Conservation (phyloP, 2,888 invertebrate genomes). For the Cremastinae sp. region DNA sequence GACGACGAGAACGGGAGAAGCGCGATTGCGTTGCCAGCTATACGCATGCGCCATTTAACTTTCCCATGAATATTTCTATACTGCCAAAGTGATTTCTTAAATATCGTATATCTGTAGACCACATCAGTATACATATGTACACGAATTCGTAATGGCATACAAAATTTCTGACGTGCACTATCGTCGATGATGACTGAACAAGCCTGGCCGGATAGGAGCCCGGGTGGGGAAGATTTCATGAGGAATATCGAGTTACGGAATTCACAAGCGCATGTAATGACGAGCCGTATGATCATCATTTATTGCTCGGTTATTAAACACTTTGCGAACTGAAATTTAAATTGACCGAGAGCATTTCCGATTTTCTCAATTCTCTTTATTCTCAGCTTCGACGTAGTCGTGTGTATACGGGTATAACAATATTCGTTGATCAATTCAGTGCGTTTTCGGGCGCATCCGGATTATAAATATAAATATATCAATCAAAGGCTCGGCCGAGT, state of each 20-base stretch:
- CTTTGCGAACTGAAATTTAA: conserved; percentile 8
- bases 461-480: no score
- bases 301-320: conserved; percentile 46
- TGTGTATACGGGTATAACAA: neutral
- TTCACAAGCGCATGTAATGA: conserved; percentile 8
- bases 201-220: neutral
- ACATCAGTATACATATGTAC: conserved; percentile 14
- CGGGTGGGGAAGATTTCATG: neutral
- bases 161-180: conserved; percentile 34
- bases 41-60: conserved; percentile 49
- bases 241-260: conserved; percentile 48
- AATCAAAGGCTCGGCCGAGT: no score
- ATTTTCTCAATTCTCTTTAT: neutral
- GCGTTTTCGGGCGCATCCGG: neutral
- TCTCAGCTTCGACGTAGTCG: neutral
- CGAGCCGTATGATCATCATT: conserved; percentile 33
- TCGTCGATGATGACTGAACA: conserved; percentile 1
- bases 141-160: conserved; percentile 34
- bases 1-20: neutral
- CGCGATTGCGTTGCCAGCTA: neutral
- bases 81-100: conserved; percentile 47
- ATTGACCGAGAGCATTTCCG: no score
- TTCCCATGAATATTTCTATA: conserved; percentile 50
- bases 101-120: conserved; percentile 40
- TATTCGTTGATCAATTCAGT: neutral